Base-by-base conservation (phyloP, 1,140 invertebrate genomes). In the Elymnias hypermnestra region DNA sequence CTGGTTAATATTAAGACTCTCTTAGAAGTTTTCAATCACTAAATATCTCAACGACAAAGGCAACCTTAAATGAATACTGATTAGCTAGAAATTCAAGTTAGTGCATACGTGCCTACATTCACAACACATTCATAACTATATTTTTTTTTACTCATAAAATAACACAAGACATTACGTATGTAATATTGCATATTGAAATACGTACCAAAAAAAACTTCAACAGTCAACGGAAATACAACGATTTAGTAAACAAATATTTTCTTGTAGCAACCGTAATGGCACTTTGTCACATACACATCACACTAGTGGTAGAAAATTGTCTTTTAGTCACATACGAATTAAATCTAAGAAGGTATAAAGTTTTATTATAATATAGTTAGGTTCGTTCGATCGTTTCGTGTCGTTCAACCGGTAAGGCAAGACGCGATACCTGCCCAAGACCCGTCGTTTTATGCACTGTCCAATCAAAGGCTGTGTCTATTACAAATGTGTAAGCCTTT, bases 341-440 rank as follows among this genome's bases (percentile, higher is more conserved):
- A 12, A 29, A 29, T 29, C 10, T 13, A 12, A 29, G 0, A 29
- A 35, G 17, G 3, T 35, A 17, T 17, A 19, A 17, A 35, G 17
- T 15, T n/a, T 17, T 35, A 35, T 7, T n/a, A 35, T 35, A 26
- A 26, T 40, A 46, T 39, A 46, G 36, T 41, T 35, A 47, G 19
- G 51, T 66, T 66, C 63, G 59, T 66, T 66, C 63, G 63, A 57
- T 66, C 63, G 63, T 63, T 61, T 62, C 54, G 55, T 53, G 48
- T 66, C 56, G 56, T 57, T 57, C 47, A 66, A 66, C 63, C 53
- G 59, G 63, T 57, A 38, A 52, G 42, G 39, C 63, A 48, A 53
- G 54, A 26, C 41, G 44, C 47, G 40, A 44, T 67, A 73, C 70
- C 66, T 65, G 61, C 63, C 56, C 35, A 51, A 39, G 36, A 59